Percentiles rank a stretch among this genome's conserved stretches.
These are phyloP conservation scores for Lagopus leucura DNA, from an alignment of 2,113 vertebrate genomes.

Conservation along the genomic window DNA sequence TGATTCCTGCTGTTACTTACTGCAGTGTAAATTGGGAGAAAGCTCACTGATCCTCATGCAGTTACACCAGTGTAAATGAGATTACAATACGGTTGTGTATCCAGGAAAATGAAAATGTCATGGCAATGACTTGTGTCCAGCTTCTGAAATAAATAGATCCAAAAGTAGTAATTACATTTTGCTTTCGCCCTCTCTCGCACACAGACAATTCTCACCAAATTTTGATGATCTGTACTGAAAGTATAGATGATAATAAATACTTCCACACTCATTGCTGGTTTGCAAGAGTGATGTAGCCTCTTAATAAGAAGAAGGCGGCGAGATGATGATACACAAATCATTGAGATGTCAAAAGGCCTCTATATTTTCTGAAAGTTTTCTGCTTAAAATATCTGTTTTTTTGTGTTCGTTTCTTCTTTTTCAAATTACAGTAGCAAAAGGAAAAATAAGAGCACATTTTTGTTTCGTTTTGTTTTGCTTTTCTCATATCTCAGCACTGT, in stretches of 20 bases:
- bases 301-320: background rate
- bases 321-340: background rate
- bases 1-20: constrained; percentile 22
- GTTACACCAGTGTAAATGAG: constrained; percentile 35
- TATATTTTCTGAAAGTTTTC: background rate
- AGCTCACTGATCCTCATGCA: background rate
- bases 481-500: rapidly evolving
- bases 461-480: background rate
- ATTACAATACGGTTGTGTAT: constrained; percentile 14
- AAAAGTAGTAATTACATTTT: constrained; percentile 65
- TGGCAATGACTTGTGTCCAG: constrained; percentile 60
- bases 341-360: background rate
- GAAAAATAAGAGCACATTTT: background rate
- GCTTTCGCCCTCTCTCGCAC: constrained; percentile 31
- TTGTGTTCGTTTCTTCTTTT: background rate
- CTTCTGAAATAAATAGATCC: constrained; percentile 74
- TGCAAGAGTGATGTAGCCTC: background rate
- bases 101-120: constrained; percentile 70
- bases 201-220: constrained; percentile 11
- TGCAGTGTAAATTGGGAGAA: background rate
- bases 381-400: background rate
- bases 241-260: background rate
- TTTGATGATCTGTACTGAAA: constrained; percentile 26
- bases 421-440: background rate
- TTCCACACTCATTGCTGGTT: constrained; percentile 13